Evolutionary conservation across 53 echinoderm and acorn worm genomes (phyloP).

Genomic region (Astropecten irregularis): DNA sequence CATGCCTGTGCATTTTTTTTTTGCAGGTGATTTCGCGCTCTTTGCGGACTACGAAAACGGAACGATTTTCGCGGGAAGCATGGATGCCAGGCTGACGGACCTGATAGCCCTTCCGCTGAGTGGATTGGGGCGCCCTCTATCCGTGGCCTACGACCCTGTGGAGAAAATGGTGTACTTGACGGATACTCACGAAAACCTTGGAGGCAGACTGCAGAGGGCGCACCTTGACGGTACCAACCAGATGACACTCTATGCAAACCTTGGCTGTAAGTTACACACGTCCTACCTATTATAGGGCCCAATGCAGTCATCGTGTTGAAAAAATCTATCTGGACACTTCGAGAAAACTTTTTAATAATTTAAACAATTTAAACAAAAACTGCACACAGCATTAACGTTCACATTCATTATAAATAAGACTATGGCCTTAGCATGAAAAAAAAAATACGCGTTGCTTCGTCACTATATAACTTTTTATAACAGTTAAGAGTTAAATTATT

Average conservation of each 20-base stretch:
- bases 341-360: not conserved
- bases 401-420: not conserved
- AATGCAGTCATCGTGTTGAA: too few relatives aligned
- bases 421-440: too few relatives aligned
- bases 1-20: too few relatives aligned
- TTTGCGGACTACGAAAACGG: not conserved
- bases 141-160: constrained; percentile 71
- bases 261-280: not conserved
- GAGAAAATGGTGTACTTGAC: constrained; percentile 72
- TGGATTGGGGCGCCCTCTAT: constrained; percentile 54
- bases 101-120: constrained; percentile 34
- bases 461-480: too few relatives aligned
- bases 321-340: not conserved
- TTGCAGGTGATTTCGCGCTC: not conserved
- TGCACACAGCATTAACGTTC: not conserved
- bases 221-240: constrained; percentile 53
- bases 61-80: not conserved
- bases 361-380: not conserved
- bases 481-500: too few relatives aligned
- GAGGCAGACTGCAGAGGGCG: constrained; percentile 26
- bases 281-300: not conserved
- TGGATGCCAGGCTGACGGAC: not conserved
- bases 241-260: constrained; percentile 25
- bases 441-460: too few relatives aligned
- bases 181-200: too few relatives aligned